These are phyloP conservation scores for Gallinago nigripennis DNA, from an alignment of 2,797 vertebrate species.

Conservation along the genomic window DNA sequence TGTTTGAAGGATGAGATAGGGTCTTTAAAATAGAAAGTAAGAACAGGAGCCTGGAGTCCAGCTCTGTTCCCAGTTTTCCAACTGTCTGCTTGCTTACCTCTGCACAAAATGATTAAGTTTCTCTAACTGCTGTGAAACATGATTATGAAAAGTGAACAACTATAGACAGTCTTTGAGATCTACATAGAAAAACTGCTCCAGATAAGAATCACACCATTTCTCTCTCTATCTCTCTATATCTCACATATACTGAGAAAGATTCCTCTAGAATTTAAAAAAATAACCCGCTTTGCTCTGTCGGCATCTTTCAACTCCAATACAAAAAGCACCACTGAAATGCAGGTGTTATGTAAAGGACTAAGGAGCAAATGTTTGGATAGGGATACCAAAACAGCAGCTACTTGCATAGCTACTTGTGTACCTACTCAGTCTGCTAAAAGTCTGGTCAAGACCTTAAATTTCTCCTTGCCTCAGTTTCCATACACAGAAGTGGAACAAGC, in stretches of 20 bases:
- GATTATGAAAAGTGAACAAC: background rate
- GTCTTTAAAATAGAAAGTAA: background rate
- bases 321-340: background rate
- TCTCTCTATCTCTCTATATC: background rate
- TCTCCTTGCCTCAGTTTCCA: background rate
- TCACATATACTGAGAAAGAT: background rate
- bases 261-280: background rate
- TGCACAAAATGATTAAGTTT: background rate
- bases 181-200: background rate
- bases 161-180: background rate
- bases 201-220: background rate
- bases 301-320: background rate
- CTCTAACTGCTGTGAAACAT: background rate
- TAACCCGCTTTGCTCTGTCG: background rate
- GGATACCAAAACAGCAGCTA: background rate
- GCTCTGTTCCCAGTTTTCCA: background rate
- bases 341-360: background rate
- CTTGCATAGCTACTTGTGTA: background rate
- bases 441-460: background rate
- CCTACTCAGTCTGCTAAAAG: background rate
- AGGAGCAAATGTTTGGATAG: background rate
- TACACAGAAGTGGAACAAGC: background rate
- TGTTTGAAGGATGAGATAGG: background rate
- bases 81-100: background rate
- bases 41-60: background rate